Conservation (phyloP, 2,797 vertebrate species). For the Delichon dasypus region DNA sequence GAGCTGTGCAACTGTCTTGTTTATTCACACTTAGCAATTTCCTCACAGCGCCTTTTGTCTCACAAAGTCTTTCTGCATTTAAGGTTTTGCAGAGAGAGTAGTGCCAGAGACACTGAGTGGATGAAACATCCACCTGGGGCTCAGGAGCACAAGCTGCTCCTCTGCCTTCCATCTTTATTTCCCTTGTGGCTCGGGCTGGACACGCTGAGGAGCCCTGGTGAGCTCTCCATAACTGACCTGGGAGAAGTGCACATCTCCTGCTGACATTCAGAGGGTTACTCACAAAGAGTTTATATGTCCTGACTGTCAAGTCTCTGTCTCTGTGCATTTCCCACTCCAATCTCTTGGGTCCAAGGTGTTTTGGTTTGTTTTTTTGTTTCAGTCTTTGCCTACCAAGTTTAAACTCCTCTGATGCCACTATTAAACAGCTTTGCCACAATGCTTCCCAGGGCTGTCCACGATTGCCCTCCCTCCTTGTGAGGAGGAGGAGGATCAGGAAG, state of each 20-base stretch:
- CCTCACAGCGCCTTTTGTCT: neutral
- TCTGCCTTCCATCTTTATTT: neutral
- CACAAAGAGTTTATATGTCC: neutral
- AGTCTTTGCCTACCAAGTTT: neutral
- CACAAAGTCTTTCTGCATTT: neutral
- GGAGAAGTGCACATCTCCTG: rapidly evolving
- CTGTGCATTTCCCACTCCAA: neutral
- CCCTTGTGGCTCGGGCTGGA: neutral
- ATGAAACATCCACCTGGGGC: neutral
- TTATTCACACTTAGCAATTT: constrained; percentile 52
- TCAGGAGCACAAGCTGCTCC: neutral
- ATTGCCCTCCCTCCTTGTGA: neutral
- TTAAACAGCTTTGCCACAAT: neutral
- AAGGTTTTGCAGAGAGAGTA: neutral
- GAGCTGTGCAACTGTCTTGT: constrained; percentile 53
- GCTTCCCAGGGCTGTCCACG: neutral
- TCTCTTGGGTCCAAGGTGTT: neutral
- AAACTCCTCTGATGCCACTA: neutral
- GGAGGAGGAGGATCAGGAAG: neutral
- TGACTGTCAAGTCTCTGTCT: neutral
- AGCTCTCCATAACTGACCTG: neutral
- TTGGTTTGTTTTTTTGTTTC: neutral
- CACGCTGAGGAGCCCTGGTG: neutral
- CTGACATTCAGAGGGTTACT: neutral
- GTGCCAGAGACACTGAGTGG: neutral